Evolutionary conservation across 2,113 vertebrate species (phyloP).

Genomic region (Prionailurus viverrinus): DNA sequence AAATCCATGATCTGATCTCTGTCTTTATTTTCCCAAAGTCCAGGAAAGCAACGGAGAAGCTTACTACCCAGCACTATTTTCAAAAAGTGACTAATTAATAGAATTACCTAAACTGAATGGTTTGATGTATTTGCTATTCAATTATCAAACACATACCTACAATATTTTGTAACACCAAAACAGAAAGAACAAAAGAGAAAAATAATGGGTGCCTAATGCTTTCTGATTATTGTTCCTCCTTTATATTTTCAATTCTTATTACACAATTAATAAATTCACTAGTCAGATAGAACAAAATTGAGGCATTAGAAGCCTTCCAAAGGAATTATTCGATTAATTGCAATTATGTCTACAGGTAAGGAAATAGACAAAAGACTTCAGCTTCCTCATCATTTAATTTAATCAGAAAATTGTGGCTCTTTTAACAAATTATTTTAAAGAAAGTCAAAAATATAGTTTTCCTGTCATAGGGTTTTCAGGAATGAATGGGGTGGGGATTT

Average conservation of each 20-base stretch:
- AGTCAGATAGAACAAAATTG: conserved; percentile 60
- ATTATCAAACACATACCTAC: background rate
- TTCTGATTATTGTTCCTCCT: conserved; percentile 43
- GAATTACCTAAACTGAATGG: background rate
- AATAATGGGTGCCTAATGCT: background rate
- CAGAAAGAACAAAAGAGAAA: background rate
- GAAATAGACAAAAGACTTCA: conserved; percentile 70
- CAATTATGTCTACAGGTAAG: conserved; percentile 77
- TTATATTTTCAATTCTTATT: conserved; percentile 64
- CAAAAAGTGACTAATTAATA: background rate
- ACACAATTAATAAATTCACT: conserved; percentile 74
- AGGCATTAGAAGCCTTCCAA: conserved; percentile 52
- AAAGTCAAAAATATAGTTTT: conserved; percentile 61
- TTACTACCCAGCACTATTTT: background rate
- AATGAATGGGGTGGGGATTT: background rate
- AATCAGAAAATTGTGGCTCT: conserved; percentile 66
- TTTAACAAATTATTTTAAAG: conserved; percentile 76
- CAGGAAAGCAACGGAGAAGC: background rate
- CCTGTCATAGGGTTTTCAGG: conserved; percentile 51
- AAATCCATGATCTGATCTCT: background rate
- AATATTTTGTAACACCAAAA: background rate
- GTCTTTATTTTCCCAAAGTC: background rate
- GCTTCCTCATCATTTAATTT: conserved; percentile 77
- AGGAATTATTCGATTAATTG: conserved; percentile 68
- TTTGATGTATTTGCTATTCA: conserved; percentile 21